Base-by-base conservation (phyloP, 2,113 vertebrate species). In the Phodopus roborovskii region DNA sequence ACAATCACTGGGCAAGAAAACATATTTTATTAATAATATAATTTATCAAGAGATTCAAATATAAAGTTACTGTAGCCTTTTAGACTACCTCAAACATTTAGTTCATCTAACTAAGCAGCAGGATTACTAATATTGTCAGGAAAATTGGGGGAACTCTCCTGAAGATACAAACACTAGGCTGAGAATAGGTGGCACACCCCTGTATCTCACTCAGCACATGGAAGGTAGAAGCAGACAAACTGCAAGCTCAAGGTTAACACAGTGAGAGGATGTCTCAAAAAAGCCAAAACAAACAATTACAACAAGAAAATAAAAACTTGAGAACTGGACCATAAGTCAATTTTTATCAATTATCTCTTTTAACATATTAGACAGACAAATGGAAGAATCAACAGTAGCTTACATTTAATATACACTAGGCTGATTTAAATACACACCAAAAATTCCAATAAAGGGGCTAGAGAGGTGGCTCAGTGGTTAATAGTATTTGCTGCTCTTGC, bases 51-150 rank as follows among this genome's bases (percentile, higher is more conserved):
- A 90, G 56, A 92, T 58, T 53, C 36, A 82, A 95, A 91, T 70
- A 96, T 6, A 95, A 89, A 96, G 93, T 87, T 84, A 95, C 92
- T 92, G 92, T 36, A 91, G 28, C 91, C 91, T 75, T 96, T 96
- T 58, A 96, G 78, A 87, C 74, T 5, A 94, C 30, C 16, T 70
- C 56, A 88, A 56, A 95, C 64, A 45, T 90, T 87, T 81, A 91
- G 60, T 78, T 36, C 71, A 77, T 58, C 36, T 92, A 60, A 74
- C 75, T 0, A 88, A 70, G 90, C 53, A 90, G 68, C 10, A 79
- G 13, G 19, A 79, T 88, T 94, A 82, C 58, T 86, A 90, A 91
- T 28, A 84, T 95, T 60, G 24, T 75, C 42, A 95, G 58, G 74
- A 28, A 90, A 87, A 71, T 0, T 36, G 22, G 3, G 78, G 26